phyloP scores from a whole-genome alignment of 2,797 vertebrate species.

The Sylvilagus floridanus region DNA sequence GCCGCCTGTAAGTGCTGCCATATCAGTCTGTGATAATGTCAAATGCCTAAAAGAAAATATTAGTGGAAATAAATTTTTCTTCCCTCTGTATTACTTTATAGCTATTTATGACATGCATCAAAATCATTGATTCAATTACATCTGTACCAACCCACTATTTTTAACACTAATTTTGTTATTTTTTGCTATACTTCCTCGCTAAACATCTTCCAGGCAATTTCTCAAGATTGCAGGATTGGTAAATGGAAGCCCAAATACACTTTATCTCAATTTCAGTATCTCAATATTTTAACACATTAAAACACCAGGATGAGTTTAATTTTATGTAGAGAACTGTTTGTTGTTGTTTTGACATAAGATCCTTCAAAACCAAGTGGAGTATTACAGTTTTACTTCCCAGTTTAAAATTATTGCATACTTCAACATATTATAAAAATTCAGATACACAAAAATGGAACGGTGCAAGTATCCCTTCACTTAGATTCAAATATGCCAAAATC shows the following conservation, averaged over 20 bases:
- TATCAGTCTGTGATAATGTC: slow-evolving; percentile 98
- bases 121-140: slow-evolving; percentile 11
- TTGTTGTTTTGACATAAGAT: background rate
- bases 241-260: background rate
- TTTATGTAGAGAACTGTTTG: slow-evolving; percentile 5
- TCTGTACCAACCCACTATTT: background rate
- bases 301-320: slow-evolving; percentile 4
- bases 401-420: slow-evolving; percentile 32
- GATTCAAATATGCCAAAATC: slow-evolving; percentile 53
- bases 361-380: slow-evolving; percentile 51
- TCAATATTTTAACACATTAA: slow-evolving; percentile 33
- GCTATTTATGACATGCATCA: slow-evolving; percentile 62
- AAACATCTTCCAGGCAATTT: slow-evolving; percentile 21
- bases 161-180: background rate
- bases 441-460: slow-evolving; percentile 27
- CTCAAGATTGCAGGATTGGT: slow-evolving; percentile 33
- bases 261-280: slow-evolving; percentile 52
- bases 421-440: slow-evolving; percentile 39
- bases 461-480: slow-evolving; percentile 40
- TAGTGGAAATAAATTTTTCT: slow-evolving; percentile 74
- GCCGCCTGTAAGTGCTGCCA: slow-evolving; percentile 98
- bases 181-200: slow-evolving; percentile 28
- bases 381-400: slow-evolving; percentile 40
- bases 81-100: slow-evolving; percentile 63
- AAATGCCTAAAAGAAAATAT: slow-evolving; percentile 91